Base-by-base conservation (phyloP, 2,888 invertebrate genomes). In the Pheosia tremula region DNA sequence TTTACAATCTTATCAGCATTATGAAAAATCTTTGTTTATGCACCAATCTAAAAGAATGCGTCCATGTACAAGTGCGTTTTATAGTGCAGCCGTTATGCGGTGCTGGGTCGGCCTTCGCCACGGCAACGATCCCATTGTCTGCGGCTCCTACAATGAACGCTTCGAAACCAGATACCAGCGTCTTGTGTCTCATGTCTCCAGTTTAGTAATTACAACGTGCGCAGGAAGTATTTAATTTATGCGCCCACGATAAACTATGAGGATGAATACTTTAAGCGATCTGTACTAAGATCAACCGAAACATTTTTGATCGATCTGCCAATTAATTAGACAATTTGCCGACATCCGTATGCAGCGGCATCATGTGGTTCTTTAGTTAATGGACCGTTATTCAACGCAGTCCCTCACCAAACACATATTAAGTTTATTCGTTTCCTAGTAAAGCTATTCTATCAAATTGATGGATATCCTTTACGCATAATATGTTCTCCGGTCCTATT, bases 51-150 rank as follows among this genome's bases (percentile, higher is more conserved):
- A 60, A 75, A 76, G 69, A 80, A 79, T 80, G 79, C 77, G 79
- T 81, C 83, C 70, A 79, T 80, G 76, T 74, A 70, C 75, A 67
- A 77, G 72, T 81, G 73, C 76, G 80, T 75, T 76, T 72, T 81
- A 81, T 73, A 87, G 87, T 88, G 87, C 88, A 85, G 81, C 84
- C 86, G 87, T 91, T 89, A 89, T 88, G 88, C 90, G 82, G 84
- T 76, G 87, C 71, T 87, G 85, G 81, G 74, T 84, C 87, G 90
- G 83, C 93, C 93, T 93, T 92, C 91, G 89, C 86, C 85, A 89
- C 90, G 87, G 88, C 84, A 85, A 88, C 86, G 84, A 85, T 79
- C 79, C 86, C 84, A 91, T 92, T 92, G 90, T 91, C 72, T 78
- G 77, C 68, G 72, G 74, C 72, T 78, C 78, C 68, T 86, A 91